These are phyloP conservation scores for Oryzias dopingdopingensis DNA, from an alignment of 2,797 vertebrate species.

Conservation along the genomic window DNA sequence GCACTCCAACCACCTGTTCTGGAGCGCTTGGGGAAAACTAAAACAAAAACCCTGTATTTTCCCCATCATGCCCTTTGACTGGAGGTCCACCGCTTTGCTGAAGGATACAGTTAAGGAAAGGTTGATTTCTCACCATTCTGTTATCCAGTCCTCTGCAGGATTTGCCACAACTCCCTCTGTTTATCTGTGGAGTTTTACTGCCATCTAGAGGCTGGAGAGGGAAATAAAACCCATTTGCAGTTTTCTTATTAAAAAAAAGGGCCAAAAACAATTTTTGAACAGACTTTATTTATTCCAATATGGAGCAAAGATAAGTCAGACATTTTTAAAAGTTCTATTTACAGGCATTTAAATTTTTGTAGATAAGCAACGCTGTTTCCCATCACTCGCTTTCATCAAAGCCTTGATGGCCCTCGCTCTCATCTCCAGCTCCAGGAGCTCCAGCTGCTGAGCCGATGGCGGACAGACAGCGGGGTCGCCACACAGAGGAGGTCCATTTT, in stretches of 20 bases:
- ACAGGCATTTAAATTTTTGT: conserved; percentile 11
- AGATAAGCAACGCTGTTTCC: conserved; percentile 71
- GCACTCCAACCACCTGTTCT: conserved; percentile 6
- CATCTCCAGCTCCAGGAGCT: conserved; percentile 96
- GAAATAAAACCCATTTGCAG: not conserved
- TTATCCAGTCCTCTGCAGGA: not conserved
- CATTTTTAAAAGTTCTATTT: not conserved
- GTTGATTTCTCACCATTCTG: not conserved
- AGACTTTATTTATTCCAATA: not conserved
- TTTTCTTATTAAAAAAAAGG: conserved; percentile 5
- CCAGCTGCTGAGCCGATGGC: conserved; percentile 93
- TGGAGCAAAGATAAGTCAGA: not conserved
- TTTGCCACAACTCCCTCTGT: not conserved
- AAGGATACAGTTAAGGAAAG: conserved; percentile 17
- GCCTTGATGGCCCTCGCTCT: conserved; percentile 96
- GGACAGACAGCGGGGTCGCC: conserved; percentile 67
- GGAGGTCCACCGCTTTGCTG: conserved; percentile 6
- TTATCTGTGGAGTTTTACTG: conserved; percentile 43
- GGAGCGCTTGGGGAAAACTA: not conserved
- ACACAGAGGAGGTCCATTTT: not conserved
- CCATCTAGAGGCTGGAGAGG: conserved; percentile 54
- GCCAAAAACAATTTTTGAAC: conserved; percentile 3
- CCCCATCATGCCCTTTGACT: not conserved
- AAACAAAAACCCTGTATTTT: not conserved
- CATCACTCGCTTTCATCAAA: conserved; percentile 93